phyloP scores from a whole-genome alignment of 2,797 vertebrate species.

The Prunella strophiata region DNA sequence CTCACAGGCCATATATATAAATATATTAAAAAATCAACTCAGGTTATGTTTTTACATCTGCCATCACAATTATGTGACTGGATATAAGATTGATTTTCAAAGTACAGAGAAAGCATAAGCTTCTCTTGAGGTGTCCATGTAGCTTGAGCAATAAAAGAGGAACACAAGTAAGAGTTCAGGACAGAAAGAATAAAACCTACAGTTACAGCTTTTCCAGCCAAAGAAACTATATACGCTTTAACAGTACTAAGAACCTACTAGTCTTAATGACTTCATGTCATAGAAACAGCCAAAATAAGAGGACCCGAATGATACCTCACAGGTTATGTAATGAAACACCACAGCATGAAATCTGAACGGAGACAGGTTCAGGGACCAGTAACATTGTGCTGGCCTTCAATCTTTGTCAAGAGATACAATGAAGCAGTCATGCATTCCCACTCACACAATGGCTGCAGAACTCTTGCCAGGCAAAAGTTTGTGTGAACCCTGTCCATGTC shows the following conservation, averaged over 20 bases:
- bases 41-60: background rate
- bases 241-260: background rate
- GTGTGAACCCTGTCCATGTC: background rate
- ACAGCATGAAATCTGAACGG: background rate
- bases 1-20: background rate
- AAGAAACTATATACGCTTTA: background rate
- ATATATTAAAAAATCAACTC: background rate
- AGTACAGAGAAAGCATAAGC: background rate
- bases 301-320: background rate
- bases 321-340: background rate
- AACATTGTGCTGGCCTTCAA: background rate
- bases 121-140: background rate
- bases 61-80: background rate
- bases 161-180: background rate
- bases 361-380: background rate
- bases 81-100: background rate
- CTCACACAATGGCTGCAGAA: background rate
- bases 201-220: background rate
- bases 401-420: background rate
- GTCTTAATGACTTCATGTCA: background rate
- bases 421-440: background rate
- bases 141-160: background rate
- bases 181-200: background rate
- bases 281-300: background rate
- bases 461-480: background rate